Conservation (phyloP, 2,797 vertebrate species). For the Halcyon smyrnensis region DNA sequence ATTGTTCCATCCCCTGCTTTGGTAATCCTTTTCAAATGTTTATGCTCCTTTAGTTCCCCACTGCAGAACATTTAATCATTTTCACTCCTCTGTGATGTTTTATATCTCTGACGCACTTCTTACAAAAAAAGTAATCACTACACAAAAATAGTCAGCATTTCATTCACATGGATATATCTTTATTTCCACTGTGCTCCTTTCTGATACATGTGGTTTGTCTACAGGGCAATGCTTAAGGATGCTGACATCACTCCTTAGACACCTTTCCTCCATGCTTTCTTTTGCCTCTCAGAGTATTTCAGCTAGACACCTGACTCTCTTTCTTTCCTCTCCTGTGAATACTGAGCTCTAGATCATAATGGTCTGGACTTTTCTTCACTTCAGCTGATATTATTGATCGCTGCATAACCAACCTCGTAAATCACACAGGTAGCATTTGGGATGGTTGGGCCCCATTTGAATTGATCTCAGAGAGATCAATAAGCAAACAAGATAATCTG, state of each 20-base stretch:
- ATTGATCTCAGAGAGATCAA: background rate
- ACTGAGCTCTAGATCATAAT: background rate
- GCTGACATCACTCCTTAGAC: background rate
- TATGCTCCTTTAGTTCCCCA: slow-evolving; percentile 9
- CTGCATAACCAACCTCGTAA: background rate
- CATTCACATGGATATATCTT: background rate
- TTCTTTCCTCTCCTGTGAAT: background rate
- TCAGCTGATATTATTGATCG: background rate
- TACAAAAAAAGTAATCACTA: background rate
- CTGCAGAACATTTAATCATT: background rate
- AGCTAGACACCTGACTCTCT: background rate
- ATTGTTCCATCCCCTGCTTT: slow-evolving; percentile 3
- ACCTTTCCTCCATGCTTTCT: background rate
- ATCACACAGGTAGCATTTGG: background rate
- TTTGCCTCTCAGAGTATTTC: background rate
- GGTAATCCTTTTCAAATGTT: slow-evolving; percentile 39
- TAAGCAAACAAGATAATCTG: background rate
- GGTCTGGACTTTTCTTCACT: background rate
- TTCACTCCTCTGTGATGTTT: background rate
- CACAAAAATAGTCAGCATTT: background rate
- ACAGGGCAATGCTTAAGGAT: background rate
- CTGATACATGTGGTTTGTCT: background rate
- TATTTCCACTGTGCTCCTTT: background rate
- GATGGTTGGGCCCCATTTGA: background rate
- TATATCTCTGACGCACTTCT: background rate